These are phyloP conservation scores for Limenitis camilla DNA, from an alignment of 2,888 invertebrate species.

Conservation along the genomic window DNA sequence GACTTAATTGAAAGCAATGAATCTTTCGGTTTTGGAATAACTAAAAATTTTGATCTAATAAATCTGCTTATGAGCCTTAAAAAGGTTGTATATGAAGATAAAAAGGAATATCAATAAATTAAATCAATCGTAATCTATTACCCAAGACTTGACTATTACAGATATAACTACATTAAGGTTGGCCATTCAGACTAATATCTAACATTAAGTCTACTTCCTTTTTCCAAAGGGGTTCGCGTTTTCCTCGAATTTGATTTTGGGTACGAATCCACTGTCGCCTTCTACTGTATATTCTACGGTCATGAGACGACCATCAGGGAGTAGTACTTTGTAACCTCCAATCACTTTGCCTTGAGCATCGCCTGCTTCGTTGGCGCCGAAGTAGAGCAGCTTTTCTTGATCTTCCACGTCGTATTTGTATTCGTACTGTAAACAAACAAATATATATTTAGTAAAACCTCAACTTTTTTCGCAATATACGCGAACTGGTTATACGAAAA, in stretches of 20 bases:
- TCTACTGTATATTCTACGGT: constrained; percentile 82
- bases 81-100: no score
- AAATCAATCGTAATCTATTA: background rate
- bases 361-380: constrained; percentile 80
- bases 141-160: background rate
- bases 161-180: background rate
- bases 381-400: constrained; percentile 78
- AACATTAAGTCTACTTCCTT: constrained; percentile 36
- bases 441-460: background rate
- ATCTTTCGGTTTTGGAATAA: background rate
- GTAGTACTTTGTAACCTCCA: constrained; percentile 79
- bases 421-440: constrained; percentile 73
- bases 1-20: background rate
- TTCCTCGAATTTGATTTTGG: constrained; percentile 78
- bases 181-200: background rate
- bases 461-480: no score
- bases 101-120: no score
- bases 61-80: no score
- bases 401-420: constrained; percentile 84
- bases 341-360: constrained; percentile 77
- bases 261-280: constrained; percentile 82
- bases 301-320: constrained; percentile 83
- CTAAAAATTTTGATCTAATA: background rate
- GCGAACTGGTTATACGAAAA: background rate
- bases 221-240: constrained; percentile 75